Evolutionary conservation across 1,140 invertebrate genomes (phyloP).

Genomic region (Akabosia matsudoensis): DNA sequence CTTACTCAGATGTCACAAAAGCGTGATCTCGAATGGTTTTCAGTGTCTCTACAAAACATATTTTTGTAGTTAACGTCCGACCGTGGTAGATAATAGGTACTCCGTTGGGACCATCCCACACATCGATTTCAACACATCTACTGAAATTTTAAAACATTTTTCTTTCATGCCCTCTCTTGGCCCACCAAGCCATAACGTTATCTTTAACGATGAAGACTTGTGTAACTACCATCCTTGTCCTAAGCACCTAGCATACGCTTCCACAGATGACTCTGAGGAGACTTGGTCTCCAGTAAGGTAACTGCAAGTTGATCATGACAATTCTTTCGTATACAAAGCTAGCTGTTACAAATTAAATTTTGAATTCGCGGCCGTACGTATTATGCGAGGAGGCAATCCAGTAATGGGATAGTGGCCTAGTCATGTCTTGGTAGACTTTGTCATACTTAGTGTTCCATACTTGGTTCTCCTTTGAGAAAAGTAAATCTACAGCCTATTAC

Average conservation of each 20-base stretch:
- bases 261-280: conserved; percentile 89
- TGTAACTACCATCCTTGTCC: conserved; percentile 90
- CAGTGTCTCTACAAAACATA: conserved; percentile 92
- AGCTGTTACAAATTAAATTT: not conserved
- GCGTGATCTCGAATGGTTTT: conserved; percentile 93
- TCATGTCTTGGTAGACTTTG: conserved; percentile 87
- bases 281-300: conserved; percentile 97
- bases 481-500: conserved; percentile 64
- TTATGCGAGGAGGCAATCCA: conserved; percentile 98
- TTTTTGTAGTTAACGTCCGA: conserved; percentile 93
- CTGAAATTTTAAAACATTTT: too few species aligned
- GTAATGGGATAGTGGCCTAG: conserved; percentile 81
- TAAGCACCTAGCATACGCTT: conserved; percentile 88
- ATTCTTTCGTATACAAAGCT: not conserved
- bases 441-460: conserved; percentile 77
- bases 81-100: conserved; percentile 94
- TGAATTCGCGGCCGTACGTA: conserved; percentile 62
- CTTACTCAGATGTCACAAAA: conserved; percentile 82
- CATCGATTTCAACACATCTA: too few species aligned
- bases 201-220: too few species aligned
- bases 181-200: too few species aligned
- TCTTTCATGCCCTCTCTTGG: too few species aligned
- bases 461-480: conserved; percentile 91
- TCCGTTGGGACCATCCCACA: conserved; percentile 94
- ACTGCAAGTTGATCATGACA: conserved; percentile 54